Conservation (phyloP, 1,140 invertebrate species). For the Hetaerina americana region DNA sequence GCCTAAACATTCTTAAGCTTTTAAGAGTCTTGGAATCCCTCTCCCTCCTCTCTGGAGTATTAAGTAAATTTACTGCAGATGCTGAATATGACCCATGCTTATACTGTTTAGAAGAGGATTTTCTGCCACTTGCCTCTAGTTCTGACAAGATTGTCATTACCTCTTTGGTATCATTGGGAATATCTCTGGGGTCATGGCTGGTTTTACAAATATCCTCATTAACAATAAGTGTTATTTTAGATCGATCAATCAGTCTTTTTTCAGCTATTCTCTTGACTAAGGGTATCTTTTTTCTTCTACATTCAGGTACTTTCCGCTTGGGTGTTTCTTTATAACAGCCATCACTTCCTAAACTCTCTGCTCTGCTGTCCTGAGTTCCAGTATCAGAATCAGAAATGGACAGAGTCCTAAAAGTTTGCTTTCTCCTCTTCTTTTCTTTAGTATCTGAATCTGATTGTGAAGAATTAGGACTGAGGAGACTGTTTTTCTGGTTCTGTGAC, state of each 20-base stretch:
- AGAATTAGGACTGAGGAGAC: constrained; percentile 27
- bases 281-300: constrained; percentile 8
- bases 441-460: constrained; percentile 35
- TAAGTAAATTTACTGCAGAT: constrained; percentile 6
- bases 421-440: constrained; percentile 2
- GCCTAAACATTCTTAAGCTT: constrained; percentile 39
- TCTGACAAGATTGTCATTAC: constrained; percentile 7
- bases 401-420: constrained; percentile 9
- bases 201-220: constrained; percentile 5
- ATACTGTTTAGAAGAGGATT: not conserved
- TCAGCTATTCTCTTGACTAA: constrained; percentile 2
- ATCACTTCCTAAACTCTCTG: constrained; percentile 31
- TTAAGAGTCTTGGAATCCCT: constrained; percentile 42
- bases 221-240: constrained; percentile 6
- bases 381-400: constrained; percentile 33
- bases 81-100: not conserved
- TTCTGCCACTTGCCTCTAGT: constrained; percentile 1
- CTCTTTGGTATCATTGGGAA: constrained; percentile 4
- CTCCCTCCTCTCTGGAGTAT: constrained; percentile 15
- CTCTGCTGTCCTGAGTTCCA: constrained; percentile 33
- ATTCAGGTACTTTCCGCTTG: constrained; percentile 15
- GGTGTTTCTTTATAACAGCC: constrained; percentile 18
- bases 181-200: constrained; percentile 1
- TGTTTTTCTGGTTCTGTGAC: constrained; percentile 7
- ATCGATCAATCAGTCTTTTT: constrained; percentile 7